These are phyloP conservation scores for Vidua macroura DNA, from an alignment of 2,113 vertebrate species.

Conservation along the genomic window DNA sequence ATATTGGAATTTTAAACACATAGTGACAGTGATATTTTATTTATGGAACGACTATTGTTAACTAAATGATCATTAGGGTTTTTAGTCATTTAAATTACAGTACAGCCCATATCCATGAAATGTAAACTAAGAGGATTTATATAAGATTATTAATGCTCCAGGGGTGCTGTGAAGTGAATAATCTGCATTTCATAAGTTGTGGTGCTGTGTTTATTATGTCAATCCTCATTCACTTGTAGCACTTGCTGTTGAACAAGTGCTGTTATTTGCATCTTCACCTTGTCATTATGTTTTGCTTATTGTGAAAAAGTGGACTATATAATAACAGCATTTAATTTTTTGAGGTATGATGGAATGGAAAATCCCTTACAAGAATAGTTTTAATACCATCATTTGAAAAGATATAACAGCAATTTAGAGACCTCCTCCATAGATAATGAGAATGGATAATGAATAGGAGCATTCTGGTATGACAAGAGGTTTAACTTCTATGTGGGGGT, in stretches of 20 bases:
- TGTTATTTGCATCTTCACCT: constrained; percentile 12
- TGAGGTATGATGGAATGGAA: background rate
- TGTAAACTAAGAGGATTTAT: constrained; percentile 19
- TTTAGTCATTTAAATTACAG: constrained; percentile 5
- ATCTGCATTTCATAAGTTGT: constrained; percentile 21
- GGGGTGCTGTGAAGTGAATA: constrained; percentile 18
- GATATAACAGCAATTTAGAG: background rate
- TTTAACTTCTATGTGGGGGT: background rate
- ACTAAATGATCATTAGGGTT: background rate
- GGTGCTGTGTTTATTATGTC: constrained; percentile 6
- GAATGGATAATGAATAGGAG: background rate
- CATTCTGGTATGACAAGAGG: background rate
- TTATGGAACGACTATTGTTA: background rate
- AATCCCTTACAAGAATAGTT: background rate
- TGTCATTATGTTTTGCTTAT: background rate
- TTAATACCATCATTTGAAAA: background rate
- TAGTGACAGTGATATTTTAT: background rate
- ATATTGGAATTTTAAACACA: background rate
- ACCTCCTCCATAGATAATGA: background rate
- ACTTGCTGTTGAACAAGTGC: background rate
- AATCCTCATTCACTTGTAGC: background rate
- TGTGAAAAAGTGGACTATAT: background rate
- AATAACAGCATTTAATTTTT: background rate
- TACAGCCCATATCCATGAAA: background rate
- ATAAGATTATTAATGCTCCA: background rate